These are phyloP conservation scores for Pocillopora verrucosa DNA, from an alignment of 64 coral and sea anemone genomes.

Conservation along the genomic window DNA sequence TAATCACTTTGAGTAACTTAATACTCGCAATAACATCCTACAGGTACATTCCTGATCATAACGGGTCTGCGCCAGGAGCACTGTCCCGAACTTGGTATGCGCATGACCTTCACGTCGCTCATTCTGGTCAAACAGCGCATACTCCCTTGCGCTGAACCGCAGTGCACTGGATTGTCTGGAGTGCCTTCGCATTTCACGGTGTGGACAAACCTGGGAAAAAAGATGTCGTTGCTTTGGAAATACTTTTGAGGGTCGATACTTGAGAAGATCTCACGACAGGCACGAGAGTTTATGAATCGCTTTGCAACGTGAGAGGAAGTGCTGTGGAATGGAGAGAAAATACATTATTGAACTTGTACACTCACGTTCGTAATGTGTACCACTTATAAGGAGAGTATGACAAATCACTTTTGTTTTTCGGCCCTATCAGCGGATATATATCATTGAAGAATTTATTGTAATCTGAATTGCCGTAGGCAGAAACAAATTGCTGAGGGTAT, in stretches of 20 bases:
- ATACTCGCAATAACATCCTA: conserved; percentile 29
- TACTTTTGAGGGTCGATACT: neutral
- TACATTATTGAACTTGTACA: neutral
- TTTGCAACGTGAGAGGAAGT: neutral
- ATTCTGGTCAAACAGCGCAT: conserved; percentile 21
- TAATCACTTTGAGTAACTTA: neutral
- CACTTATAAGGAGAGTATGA: too few species aligned
- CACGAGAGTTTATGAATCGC: neutral
- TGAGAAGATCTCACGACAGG: conserved; percentile 10
- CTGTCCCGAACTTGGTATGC: neutral
- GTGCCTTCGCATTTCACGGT: conserved; percentile 7
- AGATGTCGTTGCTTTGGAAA: neutral
- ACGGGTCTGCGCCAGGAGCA: neutral
- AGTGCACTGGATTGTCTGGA: neutral
- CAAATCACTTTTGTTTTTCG: too few species aligned
- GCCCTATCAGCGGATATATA: too few species aligned
- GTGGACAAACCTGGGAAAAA: neutral
- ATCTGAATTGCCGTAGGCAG: too few species aligned
- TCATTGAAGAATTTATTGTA: too few species aligned
- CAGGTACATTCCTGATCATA: neutral
- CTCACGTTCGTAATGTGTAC: neutral
- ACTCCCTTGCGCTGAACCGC: neutral
- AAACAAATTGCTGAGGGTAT: too few species aligned
- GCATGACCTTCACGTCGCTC: neutral
- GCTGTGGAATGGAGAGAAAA: neutral